Evolutionary conservation across 2,797 vertebrate genomes (phyloP).

Genomic region (Acipenser ruthenus): DNA sequence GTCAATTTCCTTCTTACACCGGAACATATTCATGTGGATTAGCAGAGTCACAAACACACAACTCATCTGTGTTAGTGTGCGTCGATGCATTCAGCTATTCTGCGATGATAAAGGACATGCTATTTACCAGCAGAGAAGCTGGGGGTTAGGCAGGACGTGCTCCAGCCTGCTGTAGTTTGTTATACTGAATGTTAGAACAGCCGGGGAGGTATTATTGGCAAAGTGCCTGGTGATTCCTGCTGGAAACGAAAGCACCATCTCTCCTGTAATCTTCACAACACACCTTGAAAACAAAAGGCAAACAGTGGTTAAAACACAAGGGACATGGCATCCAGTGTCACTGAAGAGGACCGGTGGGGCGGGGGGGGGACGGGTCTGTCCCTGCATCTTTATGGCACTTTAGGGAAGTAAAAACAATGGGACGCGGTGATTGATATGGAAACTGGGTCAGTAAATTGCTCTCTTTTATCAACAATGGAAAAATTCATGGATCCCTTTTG

Average conservation of each 20-base stretch:
- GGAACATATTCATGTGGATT: no score
- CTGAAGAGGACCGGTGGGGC: no score
- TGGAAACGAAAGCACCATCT: conserved; percentile 96
- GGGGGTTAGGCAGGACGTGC: conserved; percentile 93
- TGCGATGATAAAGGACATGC: neutral
- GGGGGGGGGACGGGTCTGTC: no score
- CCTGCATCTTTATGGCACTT: no score
- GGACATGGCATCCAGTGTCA: no score
- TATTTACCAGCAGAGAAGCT: conserved; percentile 91
- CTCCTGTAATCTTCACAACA: conserved; percentile 93
- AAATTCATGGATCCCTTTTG: no score
- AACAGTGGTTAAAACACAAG: neutral
- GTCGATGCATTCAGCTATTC: neutral
- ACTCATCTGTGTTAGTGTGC: neutral
- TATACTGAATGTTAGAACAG: conserved; percentile 86
- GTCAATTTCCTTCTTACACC: no score
- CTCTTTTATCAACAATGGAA: no score
- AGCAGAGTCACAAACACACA: no score
- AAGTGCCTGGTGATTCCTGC: conserved; percentile 96
- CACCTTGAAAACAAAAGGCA: conserved; percentile 58
- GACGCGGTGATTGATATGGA: no score
- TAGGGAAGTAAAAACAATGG: no score
- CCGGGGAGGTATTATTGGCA: conserved; percentile 79
- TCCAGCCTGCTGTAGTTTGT: conserved; percentile 87
- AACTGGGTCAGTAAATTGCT: no score